Evolutionary conservation across 2,888 invertebrate species (phyloP).

Genomic region (Rhagonycha lutea): DNA sequence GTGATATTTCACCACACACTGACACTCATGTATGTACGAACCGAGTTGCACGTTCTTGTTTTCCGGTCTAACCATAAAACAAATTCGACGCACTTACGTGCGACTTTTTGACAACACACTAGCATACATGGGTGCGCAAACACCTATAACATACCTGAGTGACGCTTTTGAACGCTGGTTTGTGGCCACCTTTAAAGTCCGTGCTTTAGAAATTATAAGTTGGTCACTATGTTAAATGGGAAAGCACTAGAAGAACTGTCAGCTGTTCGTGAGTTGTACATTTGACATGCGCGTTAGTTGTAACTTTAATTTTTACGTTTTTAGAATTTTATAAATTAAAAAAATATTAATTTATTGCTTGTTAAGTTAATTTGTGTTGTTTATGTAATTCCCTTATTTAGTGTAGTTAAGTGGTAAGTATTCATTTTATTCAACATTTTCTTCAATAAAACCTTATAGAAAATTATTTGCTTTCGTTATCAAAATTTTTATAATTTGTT

Average conservation of each 20-base stretch:
- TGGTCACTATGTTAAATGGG: neutral
- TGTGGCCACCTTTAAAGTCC: too few relatives aligned
- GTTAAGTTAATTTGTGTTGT: neutral
- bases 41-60: too few relatives aligned
- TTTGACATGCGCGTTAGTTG: neutral
- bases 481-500: neutral
- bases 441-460: neutral
- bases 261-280: neutral
- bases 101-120: too few relatives aligned
- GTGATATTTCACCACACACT: too few relatives aligned
- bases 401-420: neutral
- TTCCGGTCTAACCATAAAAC: too few relatives aligned
- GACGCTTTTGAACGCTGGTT: too few relatives aligned
- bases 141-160: too few relatives aligned
- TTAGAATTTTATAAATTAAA: neutral
- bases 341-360: neutral
- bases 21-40: too few relatives aligned
- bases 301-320: neutral
- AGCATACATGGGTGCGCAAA: too few relatives aligned
- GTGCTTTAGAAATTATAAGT: neutral
- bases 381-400: neutral
- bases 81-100: too few relatives aligned
- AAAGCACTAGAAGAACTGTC: neutral
- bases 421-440: neutral
- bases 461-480: neutral